These are phyloP conservation scores for Pseudocheirus occidentalis DNA, from an alignment of 2,797 vertebrate genomes.

Conservation along the genomic window DNA sequence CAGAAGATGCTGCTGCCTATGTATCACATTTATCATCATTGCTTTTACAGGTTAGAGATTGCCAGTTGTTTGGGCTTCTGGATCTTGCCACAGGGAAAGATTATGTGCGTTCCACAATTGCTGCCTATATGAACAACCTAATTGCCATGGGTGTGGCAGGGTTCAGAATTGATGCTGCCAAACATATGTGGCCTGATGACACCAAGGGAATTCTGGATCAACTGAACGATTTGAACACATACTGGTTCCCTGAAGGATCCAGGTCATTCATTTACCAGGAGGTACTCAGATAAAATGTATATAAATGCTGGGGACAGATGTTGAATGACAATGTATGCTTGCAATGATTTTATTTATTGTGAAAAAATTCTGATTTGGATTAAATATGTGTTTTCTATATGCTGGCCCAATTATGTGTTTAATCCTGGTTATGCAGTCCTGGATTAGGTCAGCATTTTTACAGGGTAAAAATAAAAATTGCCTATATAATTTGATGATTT, in stretches of 20 bases:
- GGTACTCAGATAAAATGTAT: constrained; percentile 79
- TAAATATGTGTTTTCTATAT: neutral
- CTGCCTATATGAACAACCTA: constrained; percentile 89
- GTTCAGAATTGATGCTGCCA: constrained; percentile 93
- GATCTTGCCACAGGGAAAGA: constrained; percentile 93
- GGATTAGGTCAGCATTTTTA: neutral
- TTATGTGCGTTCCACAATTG: constrained; percentile 87
- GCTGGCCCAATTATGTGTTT: neutral
- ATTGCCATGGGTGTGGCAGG: constrained; percentile 93
- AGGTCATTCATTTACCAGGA: constrained; percentile 93
- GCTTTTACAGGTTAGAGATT: constrained; percentile 89
- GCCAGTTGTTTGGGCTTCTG: constrained; percentile 89
- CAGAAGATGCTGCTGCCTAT: neutral
- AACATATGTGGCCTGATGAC: constrained; percentile 98
- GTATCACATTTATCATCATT: neutral
- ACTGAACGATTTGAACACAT: constrained; percentile 87
- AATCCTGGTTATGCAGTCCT: neutral
- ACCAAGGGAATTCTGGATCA: constrained; percentile 84
- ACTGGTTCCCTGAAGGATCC: constrained; percentile 88
- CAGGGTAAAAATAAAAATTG: neutral
- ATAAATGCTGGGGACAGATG: neutral
- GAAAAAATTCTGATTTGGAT: neutral
- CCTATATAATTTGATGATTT: neutral
- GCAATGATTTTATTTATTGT: neutral
- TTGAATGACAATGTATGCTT: too few relatives aligned